Evolutionary conservation across 2,113 vertebrate species (phyloP).

Genomic region (Heterotilapia buettikoferi): DNA sequence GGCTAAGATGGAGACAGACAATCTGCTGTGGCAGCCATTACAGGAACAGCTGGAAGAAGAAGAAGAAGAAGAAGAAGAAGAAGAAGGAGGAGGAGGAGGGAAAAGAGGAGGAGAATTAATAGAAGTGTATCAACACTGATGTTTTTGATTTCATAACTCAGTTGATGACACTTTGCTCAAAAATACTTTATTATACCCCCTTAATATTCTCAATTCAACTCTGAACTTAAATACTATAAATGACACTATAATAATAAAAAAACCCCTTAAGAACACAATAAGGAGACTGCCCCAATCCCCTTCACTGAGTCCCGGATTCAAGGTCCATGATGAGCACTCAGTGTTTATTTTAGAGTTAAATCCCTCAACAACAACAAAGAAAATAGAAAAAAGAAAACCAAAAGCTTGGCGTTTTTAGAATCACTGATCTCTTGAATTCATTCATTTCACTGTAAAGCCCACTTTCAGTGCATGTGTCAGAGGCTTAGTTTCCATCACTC

Average conservation of each 20-base stretch:
- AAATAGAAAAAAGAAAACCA: neutral
- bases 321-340: neutral
- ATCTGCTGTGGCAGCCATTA: neutral
- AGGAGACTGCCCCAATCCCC: neutral
- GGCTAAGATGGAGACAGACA: neutral
- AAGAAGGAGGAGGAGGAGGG: neutral
- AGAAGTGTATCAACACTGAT: neutral
- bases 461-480: neutral
- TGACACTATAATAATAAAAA: neutral
- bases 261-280: neutral
- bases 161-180: neutral
- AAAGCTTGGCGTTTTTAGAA: neutral
- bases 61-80: accelerated
- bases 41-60: neutral
- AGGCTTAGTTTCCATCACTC: neutral
- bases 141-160: neutral
- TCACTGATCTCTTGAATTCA: neutral
- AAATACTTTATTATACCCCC: neutral
- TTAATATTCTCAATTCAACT: neutral
- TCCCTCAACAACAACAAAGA: neutral
- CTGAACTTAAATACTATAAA: neutral
- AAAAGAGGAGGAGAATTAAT: neutral
- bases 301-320: neutral
- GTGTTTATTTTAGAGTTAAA: neutral
- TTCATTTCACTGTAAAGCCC: neutral